A percentile compares a stretch with the other conserved stretches of the same genome.
Conservation (phyloP, 1,140 invertebrate genomes). For the Cephus cinctus region DNA sequence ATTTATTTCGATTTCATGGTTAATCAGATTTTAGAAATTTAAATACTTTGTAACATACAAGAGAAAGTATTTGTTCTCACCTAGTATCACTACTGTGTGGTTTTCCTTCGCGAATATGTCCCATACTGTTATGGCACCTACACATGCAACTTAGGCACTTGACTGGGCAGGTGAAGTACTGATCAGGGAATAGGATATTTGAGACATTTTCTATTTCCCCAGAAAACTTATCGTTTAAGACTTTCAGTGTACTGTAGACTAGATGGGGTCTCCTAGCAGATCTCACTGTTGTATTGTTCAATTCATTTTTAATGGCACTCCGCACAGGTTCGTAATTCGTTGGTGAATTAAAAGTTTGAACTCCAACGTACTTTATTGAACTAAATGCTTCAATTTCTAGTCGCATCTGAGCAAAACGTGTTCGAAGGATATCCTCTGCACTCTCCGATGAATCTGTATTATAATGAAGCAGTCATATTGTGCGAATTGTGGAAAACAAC, state of each 20-base stretch:
- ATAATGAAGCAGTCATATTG: too few species aligned
- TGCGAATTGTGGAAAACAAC: too few species aligned
- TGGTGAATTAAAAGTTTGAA: constrained; percentile 54
- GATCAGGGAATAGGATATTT: constrained; percentile 71
- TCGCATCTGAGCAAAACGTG: constrained; percentile 64
- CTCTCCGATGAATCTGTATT: constrained; percentile 58
- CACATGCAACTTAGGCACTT: constrained; percentile 72
- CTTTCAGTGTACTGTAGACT: constrained; percentile 69
- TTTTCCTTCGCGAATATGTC: constrained; percentile 70
- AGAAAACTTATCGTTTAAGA: constrained; percentile 77
- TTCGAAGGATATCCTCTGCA: constrained; percentile 66
- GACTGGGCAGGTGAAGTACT: constrained; percentile 77
- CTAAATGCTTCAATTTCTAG: constrained; percentile 72
- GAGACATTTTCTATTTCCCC: constrained; percentile 65
- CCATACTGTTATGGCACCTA: constrained; percentile 75
- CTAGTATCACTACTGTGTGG: constrained; percentile 59
- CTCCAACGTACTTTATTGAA: constrained; percentile 71
- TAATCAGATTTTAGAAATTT: constrained; percentile 9
- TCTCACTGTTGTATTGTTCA: constrained; percentile 69
- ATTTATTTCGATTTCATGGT: background rate
- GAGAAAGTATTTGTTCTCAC: constrained; percentile 43
- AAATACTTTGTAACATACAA: constrained; percentile 4
- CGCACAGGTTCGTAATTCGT: constrained; percentile 59
- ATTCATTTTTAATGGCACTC: constrained; percentile 54
- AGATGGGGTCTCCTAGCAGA: constrained; percentile 66